Conservation (phyloP, 1,140 invertebrate species). For the Diploscapter pachys region DNA sequence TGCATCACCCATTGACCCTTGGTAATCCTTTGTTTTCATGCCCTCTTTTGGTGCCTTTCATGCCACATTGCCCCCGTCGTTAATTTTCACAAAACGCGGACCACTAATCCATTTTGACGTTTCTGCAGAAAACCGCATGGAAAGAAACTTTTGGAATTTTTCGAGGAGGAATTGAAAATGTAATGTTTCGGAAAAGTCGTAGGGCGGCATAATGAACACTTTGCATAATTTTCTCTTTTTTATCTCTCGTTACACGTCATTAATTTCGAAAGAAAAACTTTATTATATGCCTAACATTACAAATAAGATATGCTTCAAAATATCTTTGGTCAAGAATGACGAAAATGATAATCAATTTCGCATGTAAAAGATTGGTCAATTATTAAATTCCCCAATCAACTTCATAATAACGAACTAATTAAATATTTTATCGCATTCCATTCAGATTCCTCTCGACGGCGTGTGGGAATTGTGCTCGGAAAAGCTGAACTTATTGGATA, state of each 20-base stretch:
- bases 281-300: too few species aligned
- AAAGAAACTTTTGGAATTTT: too few species aligned
- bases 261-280: neutral
- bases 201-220: neutral
- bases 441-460: conserved; percentile 17
- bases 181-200: neutral
- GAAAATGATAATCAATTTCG: neutral
- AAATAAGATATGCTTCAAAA: too few species aligned
- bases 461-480: conserved; percentile 28
- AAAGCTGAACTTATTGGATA: conserved; percentile 30
- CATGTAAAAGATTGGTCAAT: neutral
- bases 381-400: neutral
- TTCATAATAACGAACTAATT: neutral
- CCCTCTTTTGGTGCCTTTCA: too few species aligned
- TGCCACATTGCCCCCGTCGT: too few species aligned
- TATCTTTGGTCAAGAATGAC: neutral
- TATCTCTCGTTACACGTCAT: neutral
- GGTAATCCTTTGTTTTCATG: too few species aligned
- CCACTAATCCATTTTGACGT: too few species aligned
- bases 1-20: too few species aligned
- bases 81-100: too few species aligned
- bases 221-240: neutral
- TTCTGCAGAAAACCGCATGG: too few species aligned
- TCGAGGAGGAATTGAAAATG: too few species aligned
- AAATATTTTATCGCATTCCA: too few species aligned